These are phyloP conservation scores for Hydrotaea cyrtoneurina DNA, from an alignment of 2,888 invertebrate species.

Conservation along the genomic window DNA sequence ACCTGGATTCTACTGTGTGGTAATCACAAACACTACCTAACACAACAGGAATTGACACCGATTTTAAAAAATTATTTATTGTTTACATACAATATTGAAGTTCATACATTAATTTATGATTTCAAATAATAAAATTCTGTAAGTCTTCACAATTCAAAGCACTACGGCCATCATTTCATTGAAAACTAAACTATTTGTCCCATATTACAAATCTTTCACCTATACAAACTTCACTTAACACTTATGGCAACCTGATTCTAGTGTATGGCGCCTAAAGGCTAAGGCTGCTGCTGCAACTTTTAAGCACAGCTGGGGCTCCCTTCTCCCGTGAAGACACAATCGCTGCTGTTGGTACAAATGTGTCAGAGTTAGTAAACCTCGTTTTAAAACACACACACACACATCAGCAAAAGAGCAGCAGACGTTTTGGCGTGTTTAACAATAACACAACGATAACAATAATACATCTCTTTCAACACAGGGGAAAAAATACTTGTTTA, in stretches of 20 bases:
- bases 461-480: conserved; percentile 1
- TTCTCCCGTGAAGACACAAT: background rate
- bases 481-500: conserved; percentile 44
- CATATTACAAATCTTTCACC: no score
- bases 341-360: background rate
- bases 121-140: no score
- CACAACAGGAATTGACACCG: no score
- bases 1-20: no score
- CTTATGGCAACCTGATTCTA: conserved; percentile 49
- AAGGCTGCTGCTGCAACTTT: conserved; percentile 48
- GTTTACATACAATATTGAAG: no score
- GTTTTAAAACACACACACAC: conserved; percentile 13
- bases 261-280: conserved; percentile 62
- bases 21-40: no score
- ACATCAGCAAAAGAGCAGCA: conserved; percentile 32
- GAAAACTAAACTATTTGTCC: no score
- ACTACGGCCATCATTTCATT: no score
- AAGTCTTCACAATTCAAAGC: no score
- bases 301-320: conserved; percentile 35
- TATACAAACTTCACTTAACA: background rate
- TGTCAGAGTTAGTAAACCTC: conserved; percentile 38
- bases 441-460: conserved; percentile 37
- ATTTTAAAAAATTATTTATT: no score
- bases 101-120: no score
- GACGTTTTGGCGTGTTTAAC: conserved; percentile 61